Percentiles rank a stretch among this genome's conserved stretches.
Conservation (phyloP, 2,113 vertebrate species). For the Phoxinus phoxinus region DNA sequence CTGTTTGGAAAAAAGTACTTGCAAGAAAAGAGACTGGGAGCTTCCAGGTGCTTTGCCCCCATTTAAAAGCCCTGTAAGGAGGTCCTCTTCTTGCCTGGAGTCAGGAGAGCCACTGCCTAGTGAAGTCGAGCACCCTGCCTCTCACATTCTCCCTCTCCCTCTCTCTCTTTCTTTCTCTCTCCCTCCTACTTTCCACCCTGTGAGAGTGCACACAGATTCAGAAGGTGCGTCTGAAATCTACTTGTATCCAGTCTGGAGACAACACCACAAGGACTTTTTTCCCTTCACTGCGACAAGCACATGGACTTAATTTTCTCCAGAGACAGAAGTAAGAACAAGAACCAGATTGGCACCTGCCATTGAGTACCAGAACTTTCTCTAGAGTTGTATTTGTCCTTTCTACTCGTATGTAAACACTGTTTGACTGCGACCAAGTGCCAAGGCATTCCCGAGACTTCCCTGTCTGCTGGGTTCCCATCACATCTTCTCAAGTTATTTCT, state of each 20-base stretch:
- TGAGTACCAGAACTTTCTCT: slow-evolving; percentile 52
- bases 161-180: slow-evolving; percentile 62
- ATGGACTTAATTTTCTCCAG: slow-evolving; percentile 71
- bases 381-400: slow-evolving; percentile 13
- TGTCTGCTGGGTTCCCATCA: slow-evolving; percentile 43
- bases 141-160: slow-evolving; percentile 53
- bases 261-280: slow-evolving; percentile 67
- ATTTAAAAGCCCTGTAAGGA: slow-evolving; percentile 74
- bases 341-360: slow-evolving; percentile 61
- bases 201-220: slow-evolving; percentile 72
- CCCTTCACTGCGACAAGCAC: slow-evolving; percentile 61
- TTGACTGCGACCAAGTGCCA: slow-evolving; percentile 62
- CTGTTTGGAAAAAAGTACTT: slow-evolving; percentile 70
- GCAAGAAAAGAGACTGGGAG: slow-evolving; percentile 68
- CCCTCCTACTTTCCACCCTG: slow-evolving; percentile 80
- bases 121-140: slow-evolving; percentile 58
- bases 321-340: slow-evolving; percentile 63
- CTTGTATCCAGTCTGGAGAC: slow-evolving; percentile 72
- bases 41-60: slow-evolving; percentile 72
- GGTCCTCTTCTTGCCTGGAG: slow-evolving; percentile 67
- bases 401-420: slow-evolving; percentile 63
- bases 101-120: slow-evolving; percentile 62
- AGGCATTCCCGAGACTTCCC: slow-evolving; percentile 41
- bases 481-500: slow-evolving; percentile 35
- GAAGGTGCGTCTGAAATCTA: slow-evolving; percentile 80